Evolutionary conservation across 2,113 vertebrate species (phyloP).

Genomic region (Forbesichthys papilliferus): DNA sequence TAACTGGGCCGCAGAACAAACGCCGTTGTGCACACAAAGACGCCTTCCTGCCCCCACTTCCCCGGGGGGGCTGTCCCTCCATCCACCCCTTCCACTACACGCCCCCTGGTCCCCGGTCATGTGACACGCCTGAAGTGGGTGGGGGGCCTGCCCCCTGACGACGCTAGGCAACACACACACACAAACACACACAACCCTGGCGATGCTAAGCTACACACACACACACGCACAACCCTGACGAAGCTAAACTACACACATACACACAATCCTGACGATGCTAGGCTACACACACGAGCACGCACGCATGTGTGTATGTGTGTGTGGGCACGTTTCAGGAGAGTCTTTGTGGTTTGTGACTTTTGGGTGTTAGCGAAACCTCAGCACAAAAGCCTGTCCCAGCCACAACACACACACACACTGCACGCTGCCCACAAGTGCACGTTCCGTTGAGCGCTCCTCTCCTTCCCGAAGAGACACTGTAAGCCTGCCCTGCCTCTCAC

Average conservation of each 20-base stretch:
- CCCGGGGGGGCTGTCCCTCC: constrained; percentile 11
- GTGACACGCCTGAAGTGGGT: constrained; percentile 6
- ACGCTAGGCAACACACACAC: constrained; percentile 52
- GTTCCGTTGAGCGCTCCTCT: background rate
- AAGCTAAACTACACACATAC: constrained; percentile 37
- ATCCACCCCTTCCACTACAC: constrained; percentile 36
- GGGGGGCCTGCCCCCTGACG: constrained; percentile 40
- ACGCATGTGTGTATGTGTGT: background rate
- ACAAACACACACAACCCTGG: background rate
- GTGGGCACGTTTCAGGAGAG: constrained; percentile 40
- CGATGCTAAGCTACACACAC: background rate
- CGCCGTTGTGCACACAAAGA: background rate
- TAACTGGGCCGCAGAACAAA: constrained; percentile 20
- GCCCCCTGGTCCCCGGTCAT: constrained; percentile 29
- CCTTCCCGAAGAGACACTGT: background rate
- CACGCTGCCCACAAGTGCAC: constrained; percentile 22
- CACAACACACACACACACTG: background rate
- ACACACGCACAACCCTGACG: constrained; percentile 39
- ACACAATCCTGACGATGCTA: constrained; percentile 53
- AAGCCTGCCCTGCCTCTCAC: background rate
- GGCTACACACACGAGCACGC: background rate
- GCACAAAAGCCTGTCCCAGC: constrained; percentile 47
- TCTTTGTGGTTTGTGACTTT: constrained; percentile 58
- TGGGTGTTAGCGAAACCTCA: constrained; percentile 48
- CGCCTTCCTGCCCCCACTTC: background rate